Percentiles rank a stretch among this genome's conserved stretches.
Evolutionary conservation across 2,888 invertebrate species (phyloP).

Genomic region (Cotesia congregata): DNA sequence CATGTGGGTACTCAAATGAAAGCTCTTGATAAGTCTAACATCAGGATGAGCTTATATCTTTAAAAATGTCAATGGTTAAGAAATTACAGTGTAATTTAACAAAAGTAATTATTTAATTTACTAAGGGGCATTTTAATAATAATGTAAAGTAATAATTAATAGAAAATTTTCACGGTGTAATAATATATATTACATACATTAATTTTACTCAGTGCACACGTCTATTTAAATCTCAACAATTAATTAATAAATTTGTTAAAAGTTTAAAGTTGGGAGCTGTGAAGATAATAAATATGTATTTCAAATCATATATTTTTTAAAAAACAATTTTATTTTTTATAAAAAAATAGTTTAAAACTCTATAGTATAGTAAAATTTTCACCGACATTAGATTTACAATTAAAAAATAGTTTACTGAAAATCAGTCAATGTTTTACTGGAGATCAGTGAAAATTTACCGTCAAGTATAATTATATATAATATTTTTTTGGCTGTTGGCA

Average conservation of each 20-base stretch:
- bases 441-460: neutral
- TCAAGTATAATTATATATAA: conserved; percentile 10
- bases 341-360: conserved; percentile 29
- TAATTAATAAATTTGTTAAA: conserved; percentile 1
- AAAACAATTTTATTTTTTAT: conserved; percentile 36
- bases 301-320: conserved; percentile 27
- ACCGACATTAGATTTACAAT: neutral
- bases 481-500: conserved; percentile 37
- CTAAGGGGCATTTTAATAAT: too few species aligned
- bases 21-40: too few species aligned
- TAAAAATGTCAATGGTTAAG: too few species aligned
- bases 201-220: neutral
- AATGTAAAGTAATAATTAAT: too few species aligned
- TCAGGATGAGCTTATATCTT: too few species aligned
- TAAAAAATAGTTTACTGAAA: conserved; percentile 5
- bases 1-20: too few species aligned
- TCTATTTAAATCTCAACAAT: neutral
- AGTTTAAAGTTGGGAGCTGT: neutral
- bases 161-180: too few species aligned
- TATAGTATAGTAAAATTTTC: conserved; percentile 7
- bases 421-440: neutral
- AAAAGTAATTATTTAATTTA: too few species aligned
- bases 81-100: too few species aligned
- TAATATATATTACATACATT: too few species aligned
- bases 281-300: neutral